Evolutionary conservation across 2,888 invertebrate species (phyloP).

Genomic region (Nycteola revayana): DNA sequence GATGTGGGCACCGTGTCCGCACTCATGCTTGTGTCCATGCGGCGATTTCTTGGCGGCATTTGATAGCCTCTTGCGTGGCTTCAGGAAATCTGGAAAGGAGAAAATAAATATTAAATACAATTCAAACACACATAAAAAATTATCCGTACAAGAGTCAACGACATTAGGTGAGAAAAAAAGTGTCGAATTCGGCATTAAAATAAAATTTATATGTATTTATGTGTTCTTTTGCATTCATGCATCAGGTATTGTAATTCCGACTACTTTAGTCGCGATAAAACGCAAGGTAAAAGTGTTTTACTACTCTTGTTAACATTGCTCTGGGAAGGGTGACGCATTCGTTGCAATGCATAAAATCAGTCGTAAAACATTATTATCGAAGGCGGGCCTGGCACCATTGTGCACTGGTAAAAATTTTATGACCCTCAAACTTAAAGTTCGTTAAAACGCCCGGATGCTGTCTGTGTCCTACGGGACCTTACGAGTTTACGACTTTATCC

Average conservation of each 20-base stretch:
- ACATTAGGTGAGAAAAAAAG: no score
- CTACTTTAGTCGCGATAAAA: constrained; percentile 24
- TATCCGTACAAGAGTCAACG: no score
- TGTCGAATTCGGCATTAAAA: constrained; percentile 26
- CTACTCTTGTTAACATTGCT: constrained; percentile 42
- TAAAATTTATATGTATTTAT: constrained; percentile 25
- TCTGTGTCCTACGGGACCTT: constrained; percentile 38
- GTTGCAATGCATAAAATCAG: constrained; percentile 45
- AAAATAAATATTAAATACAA: constrained; percentile 11
- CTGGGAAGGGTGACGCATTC: constrained; percentile 37
- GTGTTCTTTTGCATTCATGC: constrained; percentile 20
- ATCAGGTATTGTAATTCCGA: constrained; percentile 23
- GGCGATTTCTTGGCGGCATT: constrained; percentile 76
- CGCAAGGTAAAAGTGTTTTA: constrained; percentile 34
- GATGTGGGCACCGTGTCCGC: constrained; percentile 69
- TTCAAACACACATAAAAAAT: no score
- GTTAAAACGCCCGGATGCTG: constrained; percentile 54
- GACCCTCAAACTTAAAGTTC: constrained; percentile 56
- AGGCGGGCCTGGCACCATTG: constrained; percentile 44
- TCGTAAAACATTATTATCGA: constrained; percentile 49
- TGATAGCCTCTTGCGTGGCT: constrained; percentile 83
- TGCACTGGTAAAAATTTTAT: constrained; percentile 56
- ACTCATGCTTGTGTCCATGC: constrained; percentile 69
- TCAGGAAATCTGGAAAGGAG: constrained; percentile 84
- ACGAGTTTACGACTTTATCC: constrained; percentile 67